These are phyloP conservation scores for Lota lota DNA, from an alignment of 2,113 vertebrate species.

Conservation along the genomic window DNA sequence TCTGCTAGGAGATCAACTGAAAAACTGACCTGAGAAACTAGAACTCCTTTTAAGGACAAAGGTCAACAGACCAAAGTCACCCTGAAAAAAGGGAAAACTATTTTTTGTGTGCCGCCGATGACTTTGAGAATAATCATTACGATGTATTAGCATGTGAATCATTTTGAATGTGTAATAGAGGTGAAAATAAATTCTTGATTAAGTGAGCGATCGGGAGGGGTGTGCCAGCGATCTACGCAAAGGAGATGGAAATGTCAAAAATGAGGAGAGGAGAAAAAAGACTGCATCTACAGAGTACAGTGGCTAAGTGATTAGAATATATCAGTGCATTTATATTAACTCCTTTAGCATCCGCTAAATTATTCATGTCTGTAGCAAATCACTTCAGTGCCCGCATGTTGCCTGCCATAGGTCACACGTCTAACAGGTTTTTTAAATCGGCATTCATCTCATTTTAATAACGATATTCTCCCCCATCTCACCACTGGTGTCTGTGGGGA, in stretches of 20 bases:
- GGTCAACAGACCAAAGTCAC: conserved; percentile 51
- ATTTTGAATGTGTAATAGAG: conserved; percentile 62
- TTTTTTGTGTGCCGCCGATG: conserved; percentile 49
- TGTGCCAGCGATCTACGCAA: conserved; percentile 40
- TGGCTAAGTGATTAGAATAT: conserved; percentile 73
- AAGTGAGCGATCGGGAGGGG: conserved; percentile 58
- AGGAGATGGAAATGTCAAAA: conserved; percentile 31
- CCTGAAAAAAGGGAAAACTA: conserved; percentile 15
- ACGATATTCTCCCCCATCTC: conserved; percentile 43
- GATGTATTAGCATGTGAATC: conserved; percentile 67
- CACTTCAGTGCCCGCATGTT: conserved; percentile 64
- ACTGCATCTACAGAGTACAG: conserved; percentile 50
- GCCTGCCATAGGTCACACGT: conserved; percentile 55
- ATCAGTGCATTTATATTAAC: conserved; percentile 82
- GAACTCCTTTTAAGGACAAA: conserved; percentile 53
- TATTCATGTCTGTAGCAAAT: conserved; percentile 78
- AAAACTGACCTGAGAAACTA: neutral
- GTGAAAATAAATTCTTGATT: conserved; percentile 62
- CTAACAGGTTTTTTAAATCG: conserved; percentile 33
- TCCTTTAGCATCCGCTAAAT: conserved; percentile 77
- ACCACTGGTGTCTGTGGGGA: conserved; percentile 1
- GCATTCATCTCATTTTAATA: conserved; percentile 72
- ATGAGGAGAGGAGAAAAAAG: conserved; percentile 44
- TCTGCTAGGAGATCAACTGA: too few relatives aligned
- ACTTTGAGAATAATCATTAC: conserved; percentile 72